Percentiles rank a stretch among this genome's conserved stretches.
Evolutionary conservation across 2,888 invertebrate species (phyloP).

Genomic region (Ochropleura leucogaster): DNA sequence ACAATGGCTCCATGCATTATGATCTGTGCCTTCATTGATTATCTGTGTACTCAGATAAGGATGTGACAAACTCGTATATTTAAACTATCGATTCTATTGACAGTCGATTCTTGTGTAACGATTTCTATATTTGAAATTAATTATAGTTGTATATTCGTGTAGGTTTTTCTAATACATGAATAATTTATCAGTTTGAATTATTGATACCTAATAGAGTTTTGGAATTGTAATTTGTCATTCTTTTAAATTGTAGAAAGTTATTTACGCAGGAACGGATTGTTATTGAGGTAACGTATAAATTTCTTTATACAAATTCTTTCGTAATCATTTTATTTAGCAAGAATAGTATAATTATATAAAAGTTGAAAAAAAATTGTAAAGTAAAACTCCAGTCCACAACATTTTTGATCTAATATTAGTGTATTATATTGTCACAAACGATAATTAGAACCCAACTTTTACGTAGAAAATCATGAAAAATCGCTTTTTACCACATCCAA

Average conservation of each 20-base stretch:
- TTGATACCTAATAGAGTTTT: slow-evolving; percentile 32
- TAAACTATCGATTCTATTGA: slow-evolving; percentile 71
- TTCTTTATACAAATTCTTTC: background rate
- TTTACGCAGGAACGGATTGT: slow-evolving; percentile 12
- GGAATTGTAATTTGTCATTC: slow-evolving; percentile 54
- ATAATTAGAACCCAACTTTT: background rate
- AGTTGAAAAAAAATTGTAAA: background rate
- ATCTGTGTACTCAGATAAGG: slow-evolving; percentile 72
- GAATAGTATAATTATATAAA: background rate
- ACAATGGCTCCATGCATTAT: slow-evolving; percentile 71
- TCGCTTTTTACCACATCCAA: slow-evolving; percentile 27
- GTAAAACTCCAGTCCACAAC: background rate
- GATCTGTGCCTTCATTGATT: slow-evolving; percentile 71
- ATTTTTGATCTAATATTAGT: background rate
- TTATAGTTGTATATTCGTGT: slow-evolving; percentile 47
- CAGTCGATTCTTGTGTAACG: slow-evolving; percentile 52
- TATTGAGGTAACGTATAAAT: background rate
- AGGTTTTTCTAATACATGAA: slow-evolving; percentile 38
- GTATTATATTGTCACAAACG: background rate
- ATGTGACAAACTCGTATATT: slow-evolving; percentile 74
- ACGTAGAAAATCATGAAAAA: slow-evolving; percentile 2
- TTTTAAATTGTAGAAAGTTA: slow-evolving; percentile 39
- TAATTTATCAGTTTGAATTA: slow-evolving; percentile 57
- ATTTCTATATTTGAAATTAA: slow-evolving; percentile 63
- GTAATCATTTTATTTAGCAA: background rate